Evolutionary conservation across 2,888 invertebrate species (phyloP), one percentile per base, ranked within the genome.

Genomic region (Halictus ligatus): DNA sequence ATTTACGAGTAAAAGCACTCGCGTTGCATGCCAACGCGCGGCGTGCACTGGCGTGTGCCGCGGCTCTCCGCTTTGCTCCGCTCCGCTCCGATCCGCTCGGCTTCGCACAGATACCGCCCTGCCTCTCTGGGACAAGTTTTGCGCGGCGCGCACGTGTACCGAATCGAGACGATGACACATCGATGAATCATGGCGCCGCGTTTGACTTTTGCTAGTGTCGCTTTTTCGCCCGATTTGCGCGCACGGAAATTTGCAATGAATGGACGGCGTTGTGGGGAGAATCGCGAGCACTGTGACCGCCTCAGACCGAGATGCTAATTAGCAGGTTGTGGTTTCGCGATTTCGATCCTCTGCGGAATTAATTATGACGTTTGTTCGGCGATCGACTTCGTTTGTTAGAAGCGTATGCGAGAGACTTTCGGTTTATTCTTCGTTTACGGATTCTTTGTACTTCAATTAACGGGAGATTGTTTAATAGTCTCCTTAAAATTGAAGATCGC

Each of bases 161-260:
- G 90, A 90, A 83, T 88, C 90, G 72, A 84, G 90, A 90, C 90
- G 90, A 90, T 88, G 90, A 90, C 90, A 90, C 89, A 87, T 86
- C 86, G 88, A 83, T 90, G 90, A 90, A 87, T 90, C 89, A 89
- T 76, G 21, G 21, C 48, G 77, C 72, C 21, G 67, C 18, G 35
- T 15, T 29, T 25, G 60, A 60, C 60, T 60, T 60, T 60, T 60
- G 25, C 25, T 25, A 13, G 25, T 29, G 25, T 60, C 15, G 60
- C 25, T 25, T 60, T 60, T 25, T 25, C 25, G 13, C 25, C 25
- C 60, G 60, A 6, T 60, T 25, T 25, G 60, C 60, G 12, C 60
- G 60, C 54, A 10, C 54, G 10, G 54, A 54, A 21, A 54, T 54
- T 54, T 54, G 21, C 54, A 54, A 54, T 54, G 54, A 54, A 54